These are phyloP conservation scores for Lasiurus borealis DNA, from an alignment of 2,113 vertebrate genomes.

Conservation along the genomic window DNA sequence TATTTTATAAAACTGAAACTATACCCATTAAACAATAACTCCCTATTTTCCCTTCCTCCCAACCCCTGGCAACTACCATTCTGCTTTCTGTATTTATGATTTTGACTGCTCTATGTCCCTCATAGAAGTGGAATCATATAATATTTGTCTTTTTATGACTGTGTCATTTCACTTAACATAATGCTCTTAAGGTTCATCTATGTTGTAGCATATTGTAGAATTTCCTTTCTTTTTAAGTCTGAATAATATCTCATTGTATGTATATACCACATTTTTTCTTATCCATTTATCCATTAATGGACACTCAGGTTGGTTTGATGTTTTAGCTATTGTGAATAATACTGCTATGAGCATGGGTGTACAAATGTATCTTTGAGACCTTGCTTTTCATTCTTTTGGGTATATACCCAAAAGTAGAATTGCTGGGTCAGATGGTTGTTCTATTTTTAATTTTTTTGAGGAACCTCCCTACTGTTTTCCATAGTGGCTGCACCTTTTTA, in stretches of 20 bases:
- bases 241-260: neutral
- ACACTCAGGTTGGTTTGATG: neutral
- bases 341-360: neutral
- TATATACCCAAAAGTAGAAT: neutral
- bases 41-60: neutral
- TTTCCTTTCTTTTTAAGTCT: neutral
- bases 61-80: neutral
- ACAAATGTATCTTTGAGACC: neutral
- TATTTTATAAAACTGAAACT: neutral
- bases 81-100: neutral
- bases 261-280: neutral
- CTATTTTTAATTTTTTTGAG: constrained; percentile 13
- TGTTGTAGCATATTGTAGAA: neutral
- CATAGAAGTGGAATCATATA: neutral
- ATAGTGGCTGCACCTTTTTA: neutral
- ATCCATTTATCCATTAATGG: neutral
- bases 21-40: neutral
- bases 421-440: neutral
- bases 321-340: neutral
- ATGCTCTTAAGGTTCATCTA: neutral
- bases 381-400: neutral
- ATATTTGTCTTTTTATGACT: neutral
- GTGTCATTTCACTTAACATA: neutral
- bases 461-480: neutral
- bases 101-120: neutral